phyloP scores from a whole-genome alignment of 2,113 vertebrate species.

The Alexandromys fortis region DNA sequence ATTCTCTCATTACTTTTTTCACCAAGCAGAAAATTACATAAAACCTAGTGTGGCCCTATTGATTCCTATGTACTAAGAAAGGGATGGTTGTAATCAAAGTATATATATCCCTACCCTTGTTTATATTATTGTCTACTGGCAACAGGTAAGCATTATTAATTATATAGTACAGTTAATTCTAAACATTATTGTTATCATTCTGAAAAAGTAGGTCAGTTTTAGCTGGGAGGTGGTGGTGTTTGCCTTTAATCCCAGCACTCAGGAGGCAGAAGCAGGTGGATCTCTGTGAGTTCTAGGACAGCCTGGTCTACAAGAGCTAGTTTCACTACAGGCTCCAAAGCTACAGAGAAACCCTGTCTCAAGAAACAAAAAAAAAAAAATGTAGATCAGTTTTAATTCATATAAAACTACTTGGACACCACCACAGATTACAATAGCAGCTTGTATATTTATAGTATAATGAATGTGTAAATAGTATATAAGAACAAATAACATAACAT shows the following conservation, averaged over 20 bases:
- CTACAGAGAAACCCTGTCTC: background rate
- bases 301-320: no score
- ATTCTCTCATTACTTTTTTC: slow-evolving; percentile 46
- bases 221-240: no score
- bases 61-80: slow-evolving; percentile 35
- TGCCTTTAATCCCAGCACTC: no score
- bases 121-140: background rate
- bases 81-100: background rate
- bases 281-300: no score
- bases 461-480: background rate
- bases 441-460: background rate
- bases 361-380: no score
- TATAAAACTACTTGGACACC: slow-evolving; percentile 26
- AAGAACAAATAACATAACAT: background rate
- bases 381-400: background rate
- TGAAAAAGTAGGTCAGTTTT: no score
- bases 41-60: background rate
- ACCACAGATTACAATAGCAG: background rate
- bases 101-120: background rate
- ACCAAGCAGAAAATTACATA: slow-evolving; percentile 30
- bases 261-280: no score
- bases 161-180: background rate
- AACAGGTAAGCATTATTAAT: background rate
- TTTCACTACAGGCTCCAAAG: no score
- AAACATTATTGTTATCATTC: background rate